phyloP scores from a whole-genome alignment of 2,797 vertebrate species.

The Brachyrhaphis roseni region DNA sequence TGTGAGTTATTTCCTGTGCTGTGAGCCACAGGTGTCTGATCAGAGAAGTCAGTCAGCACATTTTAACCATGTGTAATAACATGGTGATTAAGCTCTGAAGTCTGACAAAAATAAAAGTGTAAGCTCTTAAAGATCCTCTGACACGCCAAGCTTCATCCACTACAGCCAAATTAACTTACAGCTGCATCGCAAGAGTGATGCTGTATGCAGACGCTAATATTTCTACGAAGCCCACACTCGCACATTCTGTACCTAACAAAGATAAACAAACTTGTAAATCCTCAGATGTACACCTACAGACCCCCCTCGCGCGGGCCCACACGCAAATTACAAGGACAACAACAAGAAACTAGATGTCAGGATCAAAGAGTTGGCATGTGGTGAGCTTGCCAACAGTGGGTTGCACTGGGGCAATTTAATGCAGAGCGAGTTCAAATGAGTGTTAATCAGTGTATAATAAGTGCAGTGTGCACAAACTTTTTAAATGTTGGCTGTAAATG shows the following conservation, averaged over 20 bases:
- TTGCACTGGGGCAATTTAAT: conserved; percentile 29
- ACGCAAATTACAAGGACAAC: conserved; percentile 34
- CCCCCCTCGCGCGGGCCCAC: conserved; percentile 1
- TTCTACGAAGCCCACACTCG: conserved; percentile 21
- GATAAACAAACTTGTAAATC: conserved; percentile 34
- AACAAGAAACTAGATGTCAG: conserved; percentile 27
- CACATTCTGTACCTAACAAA: conserved; percentile 2
- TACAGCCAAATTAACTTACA: conserved; percentile 37
- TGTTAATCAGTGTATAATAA: conserved; percentile 34
- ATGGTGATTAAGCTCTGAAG: conserved; percentile 54
- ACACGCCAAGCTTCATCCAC: conserved; percentile 60
- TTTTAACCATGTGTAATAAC: conserved; percentile 42
- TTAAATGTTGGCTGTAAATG: background rate
- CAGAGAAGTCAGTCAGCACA: conserved; percentile 49
- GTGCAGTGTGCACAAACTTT: background rate
- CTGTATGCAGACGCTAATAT: conserved; percentile 33
- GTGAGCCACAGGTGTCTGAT: conserved; percentile 62
- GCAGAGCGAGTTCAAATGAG: conserved; percentile 42
- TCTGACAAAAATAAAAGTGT: conserved; percentile 44
- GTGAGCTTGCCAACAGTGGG: conserved; percentile 8
- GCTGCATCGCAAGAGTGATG: conserved; percentile 36
- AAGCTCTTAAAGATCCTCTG: conserved; percentile 67
- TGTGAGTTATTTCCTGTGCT: conserved; percentile 68
- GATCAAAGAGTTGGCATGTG: conserved; percentile 47
- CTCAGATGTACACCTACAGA: conserved; percentile 1